Base-by-base conservation (phyloP, 2,888 invertebrate genomes). In the Sepioteuthis lessoniana region DNA sequence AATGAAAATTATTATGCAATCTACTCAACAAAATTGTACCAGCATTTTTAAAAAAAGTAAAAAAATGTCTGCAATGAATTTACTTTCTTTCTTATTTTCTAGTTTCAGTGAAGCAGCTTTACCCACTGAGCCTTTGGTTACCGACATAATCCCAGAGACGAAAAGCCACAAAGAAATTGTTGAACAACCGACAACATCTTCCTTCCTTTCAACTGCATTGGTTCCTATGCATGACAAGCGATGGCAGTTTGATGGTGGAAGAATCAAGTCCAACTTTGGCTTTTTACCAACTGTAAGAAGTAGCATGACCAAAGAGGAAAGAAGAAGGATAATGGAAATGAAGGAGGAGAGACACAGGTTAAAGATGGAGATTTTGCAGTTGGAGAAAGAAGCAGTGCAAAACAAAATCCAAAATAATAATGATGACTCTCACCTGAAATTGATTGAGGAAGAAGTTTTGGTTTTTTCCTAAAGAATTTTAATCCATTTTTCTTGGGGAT, bases 181-280 rank as follows among this genome's bases (percentile, higher is more conserved):
- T 42, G 47, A 42, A 42, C 92, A 92, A 31, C 46, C 92, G 1
- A 92, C 92, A 42, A n/a, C 76, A 10, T 76, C 76, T 76, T 76
- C 76, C n/a, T 16, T 76, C 35, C 76, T 76, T 35, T 92, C 92
- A 47, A 92, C 92, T 8, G 92, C 92, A 47, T 10, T 92, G 37
- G 47, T 92, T n/a, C 92, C 92, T 5, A 31, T 92, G 19, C 42
- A 92, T 46, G 92, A 92, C 10, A 92, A 92, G 28, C 31, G 92
- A n/a, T 92, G 92, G 92, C 92, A 92, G 31, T 92, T 92, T 92
- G 92, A 92, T 46, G 46, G 92, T 46, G 92, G 92, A 28, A 92
- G 92, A 31, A 47, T 92, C 16, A 92, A 92, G 92, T 92, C 92
- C 4, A 92, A 92, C 35, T 92, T 92, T 47, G 92, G 92, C 0